Conservation (phyloP, 35 echinoderm and acorn worm genomes). For the Ptychodera flava region DNA sequence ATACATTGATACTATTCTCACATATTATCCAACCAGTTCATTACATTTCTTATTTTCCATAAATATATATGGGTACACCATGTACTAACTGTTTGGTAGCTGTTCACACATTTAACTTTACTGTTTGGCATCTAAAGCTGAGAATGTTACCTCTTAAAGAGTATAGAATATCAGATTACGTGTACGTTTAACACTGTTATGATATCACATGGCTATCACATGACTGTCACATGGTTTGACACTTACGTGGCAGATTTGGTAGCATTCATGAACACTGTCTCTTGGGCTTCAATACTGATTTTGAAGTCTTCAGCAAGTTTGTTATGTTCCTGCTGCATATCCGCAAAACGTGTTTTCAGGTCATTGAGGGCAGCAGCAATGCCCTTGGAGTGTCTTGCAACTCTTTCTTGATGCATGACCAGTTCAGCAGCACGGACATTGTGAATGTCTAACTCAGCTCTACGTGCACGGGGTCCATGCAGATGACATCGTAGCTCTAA, state of each 20-base stretch:
- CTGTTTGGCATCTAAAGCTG: too few species aligned
- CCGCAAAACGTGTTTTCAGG: slow-evolving; percentile 54
- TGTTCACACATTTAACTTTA: too few species aligned
- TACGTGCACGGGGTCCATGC: slow-evolving; percentile 64
- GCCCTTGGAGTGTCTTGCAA: slow-evolving; percentile 75
- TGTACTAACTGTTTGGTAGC: too few species aligned
- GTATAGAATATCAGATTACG: too few species aligned
- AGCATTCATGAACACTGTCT: slow-evolving; percentile 78
- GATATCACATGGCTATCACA: slow-evolving; percentile 1
- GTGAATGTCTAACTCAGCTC: slow-evolving; percentile 91
- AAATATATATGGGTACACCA: too few species aligned
- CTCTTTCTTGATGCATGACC: slow-evolving; percentile 80
- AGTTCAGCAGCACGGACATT: slow-evolving; percentile 91
- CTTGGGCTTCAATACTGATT: slow-evolving; percentile 70
- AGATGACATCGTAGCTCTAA: slow-evolving; percentile 80
- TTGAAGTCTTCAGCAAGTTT: slow-evolving; percentile 68
- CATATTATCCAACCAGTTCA: too few species aligned
- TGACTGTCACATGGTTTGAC: neutral
- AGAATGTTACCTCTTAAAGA: too few species aligned
- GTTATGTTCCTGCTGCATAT: slow-evolving; percentile 90
- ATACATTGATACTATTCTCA: too few species aligned
- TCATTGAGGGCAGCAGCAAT: slow-evolving; percentile 72
- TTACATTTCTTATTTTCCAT: too few species aligned
- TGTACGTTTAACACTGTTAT: too few species aligned
- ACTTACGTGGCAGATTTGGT: slow-evolving; percentile 92